Conservation (phyloP, 2,113 vertebrate species). For the Ariopsis seemanni region DNA sequence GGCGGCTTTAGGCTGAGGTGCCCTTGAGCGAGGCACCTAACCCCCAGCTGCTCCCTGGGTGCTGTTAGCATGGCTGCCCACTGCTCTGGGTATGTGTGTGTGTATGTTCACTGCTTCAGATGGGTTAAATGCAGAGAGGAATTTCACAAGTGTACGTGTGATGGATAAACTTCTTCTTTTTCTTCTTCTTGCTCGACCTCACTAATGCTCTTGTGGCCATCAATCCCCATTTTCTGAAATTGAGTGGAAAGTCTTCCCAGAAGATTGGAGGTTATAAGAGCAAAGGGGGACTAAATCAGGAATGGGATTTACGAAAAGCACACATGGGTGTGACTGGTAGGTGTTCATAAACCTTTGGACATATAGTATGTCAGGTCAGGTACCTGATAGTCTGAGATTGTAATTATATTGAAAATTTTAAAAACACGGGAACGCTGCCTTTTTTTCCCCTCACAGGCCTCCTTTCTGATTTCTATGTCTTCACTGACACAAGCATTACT, state of each 20-base stretch:
- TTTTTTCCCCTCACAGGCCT: background rate
- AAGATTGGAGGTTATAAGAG: background rate
- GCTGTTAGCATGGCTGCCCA: too few species aligned
- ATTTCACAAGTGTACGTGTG: too few species aligned
- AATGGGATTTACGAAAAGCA: background rate
- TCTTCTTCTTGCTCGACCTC: background rate
- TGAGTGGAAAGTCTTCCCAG: background rate
- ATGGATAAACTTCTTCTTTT: background rate
- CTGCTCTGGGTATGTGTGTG: too few species aligned
- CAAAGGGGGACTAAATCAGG: background rate
- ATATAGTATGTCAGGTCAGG: background rate
- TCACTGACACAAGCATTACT: background rate
- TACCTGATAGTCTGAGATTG: background rate
- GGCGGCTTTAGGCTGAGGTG: too few species aligned
- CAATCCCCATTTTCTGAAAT: background rate
- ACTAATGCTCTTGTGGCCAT: background rate
- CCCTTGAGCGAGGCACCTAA: too few species aligned
- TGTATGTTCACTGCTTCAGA: too few species aligned
- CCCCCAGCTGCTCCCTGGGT: too few species aligned
- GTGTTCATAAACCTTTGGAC: background rate
- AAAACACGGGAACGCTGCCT: background rate
- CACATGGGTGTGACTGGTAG: background rate
- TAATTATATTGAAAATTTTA: background rate
- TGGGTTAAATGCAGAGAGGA: too few species aligned
- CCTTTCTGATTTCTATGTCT: background rate